phyloP scores from a whole-genome alignment of 2,797 vertebrate species.

The Pelobates cultripes region DNA sequence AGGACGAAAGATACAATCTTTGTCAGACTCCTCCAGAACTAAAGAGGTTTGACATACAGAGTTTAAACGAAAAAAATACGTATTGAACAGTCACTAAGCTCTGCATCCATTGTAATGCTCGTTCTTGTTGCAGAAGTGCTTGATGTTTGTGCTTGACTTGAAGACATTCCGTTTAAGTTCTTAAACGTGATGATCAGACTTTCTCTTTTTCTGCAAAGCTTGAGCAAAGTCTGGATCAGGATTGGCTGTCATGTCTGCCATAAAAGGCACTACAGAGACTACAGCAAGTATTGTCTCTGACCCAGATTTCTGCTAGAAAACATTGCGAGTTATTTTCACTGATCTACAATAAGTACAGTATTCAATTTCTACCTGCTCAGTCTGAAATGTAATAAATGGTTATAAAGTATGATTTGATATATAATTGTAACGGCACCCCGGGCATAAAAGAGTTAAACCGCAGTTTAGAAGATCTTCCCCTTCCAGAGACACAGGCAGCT shows the following conservation, averaged over 20 bases:
- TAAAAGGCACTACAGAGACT: conserved; percentile 78
- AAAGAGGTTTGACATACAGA: conserved; percentile 51
- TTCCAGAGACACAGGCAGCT: no score
- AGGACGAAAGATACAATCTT: neutral
- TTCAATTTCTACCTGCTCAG: neutral
- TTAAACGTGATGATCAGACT: conserved; percentile 81
- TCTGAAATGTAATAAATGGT: no score
- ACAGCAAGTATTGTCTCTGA: conserved; percentile 80
- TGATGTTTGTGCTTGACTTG: conserved; percentile 71
- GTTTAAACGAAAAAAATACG: conserved; percentile 59
- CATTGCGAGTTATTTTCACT: conserved; percentile 53
- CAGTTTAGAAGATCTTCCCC: no score
- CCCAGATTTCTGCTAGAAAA: conserved; percentile 64
- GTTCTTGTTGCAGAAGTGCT: conserved; percentile 69
- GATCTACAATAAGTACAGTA: neutral
- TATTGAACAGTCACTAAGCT: conserved; percentile 64
- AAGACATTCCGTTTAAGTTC: conserved; percentile 71
- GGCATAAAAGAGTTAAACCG: no score
- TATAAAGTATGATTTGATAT: no score
- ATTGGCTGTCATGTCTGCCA: conserved; percentile 86
- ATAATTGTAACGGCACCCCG: no score
- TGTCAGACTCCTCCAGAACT: conserved; percentile 33
- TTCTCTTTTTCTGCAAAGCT: conserved; percentile 84
- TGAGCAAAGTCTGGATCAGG: conserved; percentile 87
- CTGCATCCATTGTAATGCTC: conserved; percentile 59